Evolutionary conservation across 2,797 vertebrate genomes (phyloP).

Genomic region (Eulemur albifrons): DNA sequence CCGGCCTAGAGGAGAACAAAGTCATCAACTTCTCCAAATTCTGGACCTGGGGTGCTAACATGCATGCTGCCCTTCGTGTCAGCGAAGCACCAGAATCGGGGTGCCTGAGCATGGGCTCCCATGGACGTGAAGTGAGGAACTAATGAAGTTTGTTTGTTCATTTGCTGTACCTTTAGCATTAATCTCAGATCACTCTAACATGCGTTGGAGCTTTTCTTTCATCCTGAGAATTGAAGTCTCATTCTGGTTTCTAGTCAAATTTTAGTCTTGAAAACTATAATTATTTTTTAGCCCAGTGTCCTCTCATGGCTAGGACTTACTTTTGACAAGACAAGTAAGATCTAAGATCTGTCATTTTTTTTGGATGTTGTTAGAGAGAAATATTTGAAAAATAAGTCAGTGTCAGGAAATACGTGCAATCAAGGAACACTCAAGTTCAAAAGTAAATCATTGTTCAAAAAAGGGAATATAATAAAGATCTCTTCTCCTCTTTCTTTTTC

Average conservation of each 20-base stretch:
- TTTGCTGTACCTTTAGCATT: background rate
- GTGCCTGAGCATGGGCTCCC: fast-evolving
- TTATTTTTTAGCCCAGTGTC: background rate
- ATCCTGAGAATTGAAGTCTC: background rate
- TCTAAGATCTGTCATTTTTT: background rate
- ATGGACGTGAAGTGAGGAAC: background rate
- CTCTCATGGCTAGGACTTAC: background rate
- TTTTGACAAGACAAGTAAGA: background rate
- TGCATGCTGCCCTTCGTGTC: background rate
- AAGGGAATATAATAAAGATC: background rate
- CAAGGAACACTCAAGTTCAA: constrained; percentile 23
- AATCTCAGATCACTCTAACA: background rate
- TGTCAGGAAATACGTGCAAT: background rate
- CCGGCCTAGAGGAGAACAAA: background rate
- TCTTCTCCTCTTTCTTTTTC: background rate
- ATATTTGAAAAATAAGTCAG: background rate
- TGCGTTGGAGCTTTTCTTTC: background rate
- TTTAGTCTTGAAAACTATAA: background rate
- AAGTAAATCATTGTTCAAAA: background rate
- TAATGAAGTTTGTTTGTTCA: background rate
- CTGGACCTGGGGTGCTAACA: background rate
- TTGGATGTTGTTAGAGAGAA: background rate
- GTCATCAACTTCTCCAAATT: background rate
- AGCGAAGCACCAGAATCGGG: background rate
- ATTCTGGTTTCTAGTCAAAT: background rate